These are phyloP conservation scores for Drosophila nebulosa DNA, from an alignment of 1,140 invertebrate species.

Conservation along the genomic window DNA sequence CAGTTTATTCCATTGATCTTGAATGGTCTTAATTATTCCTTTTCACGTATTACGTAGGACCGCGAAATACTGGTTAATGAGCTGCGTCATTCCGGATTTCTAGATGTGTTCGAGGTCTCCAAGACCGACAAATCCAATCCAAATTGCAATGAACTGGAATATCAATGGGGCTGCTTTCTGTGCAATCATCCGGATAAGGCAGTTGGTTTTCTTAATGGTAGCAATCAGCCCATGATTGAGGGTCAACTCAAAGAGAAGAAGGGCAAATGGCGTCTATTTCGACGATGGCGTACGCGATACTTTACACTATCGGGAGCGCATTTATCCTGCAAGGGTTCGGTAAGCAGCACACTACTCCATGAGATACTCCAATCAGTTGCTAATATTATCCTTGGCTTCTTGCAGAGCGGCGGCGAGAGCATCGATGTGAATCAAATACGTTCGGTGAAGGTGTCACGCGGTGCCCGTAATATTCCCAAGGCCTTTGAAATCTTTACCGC, in stretches of 20 bases:
- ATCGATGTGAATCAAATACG: slow-evolving; percentile 95
- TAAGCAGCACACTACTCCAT: slow-evolving; percentile 82
- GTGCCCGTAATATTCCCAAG: slow-evolving; percentile 93
- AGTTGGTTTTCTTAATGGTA: slow-evolving; percentile 88
- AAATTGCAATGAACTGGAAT: slow-evolving; percentile 81
- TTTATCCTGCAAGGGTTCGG: slow-evolving; percentile 92
- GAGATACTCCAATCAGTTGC: too few species aligned
- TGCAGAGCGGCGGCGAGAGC: slow-evolving; percentile 86
- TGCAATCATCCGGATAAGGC: slow-evolving; percentile 95
- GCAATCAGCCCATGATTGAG: slow-evolving; percentile 90
- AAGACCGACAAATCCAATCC: slow-evolving; percentile 79
- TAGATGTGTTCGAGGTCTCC: slow-evolving; percentile 94
- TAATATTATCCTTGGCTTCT: slow-evolving; percentile 5
- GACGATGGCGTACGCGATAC: slow-evolving; percentile 94
- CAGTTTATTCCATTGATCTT: too few species aligned
- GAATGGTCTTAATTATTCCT: too few species aligned
- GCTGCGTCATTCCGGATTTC: slow-evolving; percentile 91
- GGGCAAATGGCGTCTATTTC: slow-evolving; percentile 94
- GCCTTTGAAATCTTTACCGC: slow-evolving; percentile 98
- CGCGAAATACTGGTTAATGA: slow-evolving; percentile 92
- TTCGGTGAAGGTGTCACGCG: slow-evolving; percentile 93
- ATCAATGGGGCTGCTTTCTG: slow-evolving; percentile 80
- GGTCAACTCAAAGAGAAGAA: slow-evolving; percentile 97
- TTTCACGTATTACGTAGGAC: slow-evolving; percentile 83
- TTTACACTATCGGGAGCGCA: slow-evolving; percentile 96